Percentiles rank a stretch among this genome's conserved stretches.
These are phyloP conservation scores for Bolinopsis microptera DNA, from an alignment of 37 sponge, comb jelly and placozoan genomes.

Conservation along the genomic window DNA sequence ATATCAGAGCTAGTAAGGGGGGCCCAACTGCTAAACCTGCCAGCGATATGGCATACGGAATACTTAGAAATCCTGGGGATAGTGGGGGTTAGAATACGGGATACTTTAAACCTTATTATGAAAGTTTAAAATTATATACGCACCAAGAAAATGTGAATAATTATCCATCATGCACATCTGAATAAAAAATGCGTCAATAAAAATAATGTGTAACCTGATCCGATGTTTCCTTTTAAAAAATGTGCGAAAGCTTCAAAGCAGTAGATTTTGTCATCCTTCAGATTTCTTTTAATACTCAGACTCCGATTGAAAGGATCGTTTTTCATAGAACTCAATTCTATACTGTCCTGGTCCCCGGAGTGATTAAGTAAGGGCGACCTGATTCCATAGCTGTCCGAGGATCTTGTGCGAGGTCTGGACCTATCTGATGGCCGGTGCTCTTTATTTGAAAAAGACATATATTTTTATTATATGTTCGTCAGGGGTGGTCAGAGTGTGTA, in stretches of 20 bases:
- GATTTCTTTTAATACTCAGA: slow-evolving; percentile 73
- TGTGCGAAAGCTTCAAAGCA: slow-evolving; percentile 78
- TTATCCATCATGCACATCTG: no score
- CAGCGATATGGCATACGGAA: slow-evolving; percentile 75
- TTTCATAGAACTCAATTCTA: slow-evolving; percentile 70
- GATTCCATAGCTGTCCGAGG: no score
- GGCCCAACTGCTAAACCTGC: slow-evolving; percentile 80
- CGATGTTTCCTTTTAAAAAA: slow-evolving; percentile 89
- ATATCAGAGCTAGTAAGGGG: slow-evolving; percentile 56
- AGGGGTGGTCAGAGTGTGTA: no score
- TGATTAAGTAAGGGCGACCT: not conserved
- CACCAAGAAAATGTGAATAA: no score
- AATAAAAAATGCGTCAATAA: no score
- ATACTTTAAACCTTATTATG: no score
- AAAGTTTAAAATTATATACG: no score
- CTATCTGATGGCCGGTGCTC: no score
- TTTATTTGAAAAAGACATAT: no score
- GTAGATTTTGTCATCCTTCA: slow-evolving; percentile 73
- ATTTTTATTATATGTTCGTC: no score
- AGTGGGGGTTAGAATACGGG: no score
- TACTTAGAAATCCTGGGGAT: slow-evolving; percentile 82
- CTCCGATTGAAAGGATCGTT: slow-evolving; percentile 86
- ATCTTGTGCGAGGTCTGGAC: no score
- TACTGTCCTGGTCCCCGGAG: slow-evolving; percentile 47
- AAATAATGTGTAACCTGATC: slow-evolving; percentile 64